Conservation (phyloP, 2,888 invertebrate species). For the Allygus modestus region DNA sequence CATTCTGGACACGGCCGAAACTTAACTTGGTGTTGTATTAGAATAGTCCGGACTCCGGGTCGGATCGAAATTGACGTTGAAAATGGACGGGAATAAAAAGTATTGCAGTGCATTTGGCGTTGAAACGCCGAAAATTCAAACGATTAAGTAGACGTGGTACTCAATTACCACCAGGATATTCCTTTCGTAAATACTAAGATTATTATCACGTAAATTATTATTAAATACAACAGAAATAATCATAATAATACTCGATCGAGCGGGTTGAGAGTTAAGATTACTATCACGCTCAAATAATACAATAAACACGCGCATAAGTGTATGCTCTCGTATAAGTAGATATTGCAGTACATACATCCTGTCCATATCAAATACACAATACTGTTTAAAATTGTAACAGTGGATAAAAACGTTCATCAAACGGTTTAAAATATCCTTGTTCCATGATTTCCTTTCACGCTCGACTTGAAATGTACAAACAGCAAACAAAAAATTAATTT, state of each 20-base stretch:
- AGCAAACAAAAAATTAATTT: background rate
- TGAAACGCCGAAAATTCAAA: background rate
- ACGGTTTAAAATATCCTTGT: background rate
- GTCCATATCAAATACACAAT: background rate
- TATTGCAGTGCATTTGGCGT: constrained; percentile 20
- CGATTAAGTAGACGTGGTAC: background rate
- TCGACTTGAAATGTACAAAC: background rate
- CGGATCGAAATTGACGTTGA: background rate
- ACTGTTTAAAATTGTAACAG: background rate
- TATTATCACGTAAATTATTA: background rate
- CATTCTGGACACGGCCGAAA: background rate
- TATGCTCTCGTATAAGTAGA: constrained; percentile 4
- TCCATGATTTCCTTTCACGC: background rate
- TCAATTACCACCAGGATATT: background rate
- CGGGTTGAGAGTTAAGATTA: background rate
- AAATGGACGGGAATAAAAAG: constrained; percentile 30
- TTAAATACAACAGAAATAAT: background rate
- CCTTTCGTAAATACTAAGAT: background rate
- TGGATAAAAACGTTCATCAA: background rate
- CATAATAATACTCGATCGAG: background rate
- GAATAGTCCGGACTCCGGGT: background rate
- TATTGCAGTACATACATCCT: background rate
- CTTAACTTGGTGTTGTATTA: constrained; percentile 36
- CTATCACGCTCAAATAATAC: constrained; percentile 1
- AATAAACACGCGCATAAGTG: constrained; percentile 13